Evolutionary conservation across 2,797 vertebrate genomes (phyloP), one percentile per base, ranked within the genome.

Genomic region (Rhinophrynus dorsalis): DNA sequence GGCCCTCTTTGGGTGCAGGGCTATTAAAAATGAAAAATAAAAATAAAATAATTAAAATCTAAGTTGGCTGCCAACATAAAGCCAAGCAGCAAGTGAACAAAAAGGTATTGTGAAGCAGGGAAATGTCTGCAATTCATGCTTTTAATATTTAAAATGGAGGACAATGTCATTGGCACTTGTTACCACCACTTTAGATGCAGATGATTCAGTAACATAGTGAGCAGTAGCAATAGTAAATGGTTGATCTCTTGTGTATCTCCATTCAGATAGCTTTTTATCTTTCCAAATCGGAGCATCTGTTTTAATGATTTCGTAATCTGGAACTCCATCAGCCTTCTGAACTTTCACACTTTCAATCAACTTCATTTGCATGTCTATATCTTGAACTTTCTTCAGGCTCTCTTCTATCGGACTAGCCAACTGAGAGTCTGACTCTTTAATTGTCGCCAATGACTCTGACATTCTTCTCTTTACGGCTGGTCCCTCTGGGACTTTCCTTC

Each of bases 131-230:
- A 76, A 58, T 59, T 86, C 90, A 90, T 91, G 89, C 89, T 86
- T 84, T 82, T 72, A 79, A 85, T 86, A 78, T 72, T 81, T 81
- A 86, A 86, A 76, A 76, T 1, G 75, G 55, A 81, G 78, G 78
- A 35, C 13, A n/a, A 78, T 77, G 74, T 44, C 84, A 82, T 90
- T 90, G 89, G 89, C 90, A 82, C 81, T 80, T 79, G 88, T 92
- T 97, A 97, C 95, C 96, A 91, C 92, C 67, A 90, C 90, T 91
- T 80, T 89, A 76, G 94, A 85, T 0, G 92, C 67, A 21, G 93
- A 44, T 0, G 91, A 85, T 74, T 94, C 89, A 15, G 90, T 88
- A 66, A 92, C 71, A 63, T 91, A 90, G 75, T 84, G 91, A 85
- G 89, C 82, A 64, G 89, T 82, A 68, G 86, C 84, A 71, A 88